Evolutionary conservation across 2,797 vertebrate genomes (phyloP).

Genomic region (Hemibagrus guttatus): DNA sequence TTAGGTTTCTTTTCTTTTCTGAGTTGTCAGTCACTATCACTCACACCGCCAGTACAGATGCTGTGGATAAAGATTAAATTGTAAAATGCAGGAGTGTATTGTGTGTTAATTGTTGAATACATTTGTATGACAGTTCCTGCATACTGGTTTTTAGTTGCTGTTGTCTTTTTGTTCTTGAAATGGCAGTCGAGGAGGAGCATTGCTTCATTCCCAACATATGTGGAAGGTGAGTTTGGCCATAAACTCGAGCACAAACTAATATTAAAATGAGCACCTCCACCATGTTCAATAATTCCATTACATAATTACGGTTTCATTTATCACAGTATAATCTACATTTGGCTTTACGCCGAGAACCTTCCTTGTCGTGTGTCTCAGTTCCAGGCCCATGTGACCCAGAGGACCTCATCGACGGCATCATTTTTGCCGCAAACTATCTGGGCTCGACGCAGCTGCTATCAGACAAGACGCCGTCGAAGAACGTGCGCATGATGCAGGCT

Average conservation of each 20-base stretch:
- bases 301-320: neutral
- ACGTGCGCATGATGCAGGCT: constrained; percentile 97
- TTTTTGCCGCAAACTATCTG: constrained; percentile 97
- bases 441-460: constrained; percentile 96
- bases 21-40: neutral
- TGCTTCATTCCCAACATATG: constrained; percentile 94
- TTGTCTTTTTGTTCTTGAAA: constrained; percentile 62
- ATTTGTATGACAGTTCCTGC: neutral
- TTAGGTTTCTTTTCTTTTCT: neutral
- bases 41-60: neutral
- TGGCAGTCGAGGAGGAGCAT: constrained; percentile 91
- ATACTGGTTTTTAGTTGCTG: constrained; percentile 10
- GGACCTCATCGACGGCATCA: constrained; percentile 96
- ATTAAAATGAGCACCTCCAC: neutral
- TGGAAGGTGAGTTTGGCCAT: constrained; percentile 88
- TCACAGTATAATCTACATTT: neutral
- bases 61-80: neutral
- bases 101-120: neutral
- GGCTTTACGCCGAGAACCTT: neutral
- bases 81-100: neutral
- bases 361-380: constrained; percentile 70
- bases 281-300: neutral
- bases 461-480: constrained; percentile 97
- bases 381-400: constrained; percentile 97
- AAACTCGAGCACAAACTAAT: neutral